Evolutionary conservation across 2,113 vertebrate genomes (phyloP), one percentile per base, ranked within the genome.

Genomic region (Heteronetta atricapilla): DNA sequence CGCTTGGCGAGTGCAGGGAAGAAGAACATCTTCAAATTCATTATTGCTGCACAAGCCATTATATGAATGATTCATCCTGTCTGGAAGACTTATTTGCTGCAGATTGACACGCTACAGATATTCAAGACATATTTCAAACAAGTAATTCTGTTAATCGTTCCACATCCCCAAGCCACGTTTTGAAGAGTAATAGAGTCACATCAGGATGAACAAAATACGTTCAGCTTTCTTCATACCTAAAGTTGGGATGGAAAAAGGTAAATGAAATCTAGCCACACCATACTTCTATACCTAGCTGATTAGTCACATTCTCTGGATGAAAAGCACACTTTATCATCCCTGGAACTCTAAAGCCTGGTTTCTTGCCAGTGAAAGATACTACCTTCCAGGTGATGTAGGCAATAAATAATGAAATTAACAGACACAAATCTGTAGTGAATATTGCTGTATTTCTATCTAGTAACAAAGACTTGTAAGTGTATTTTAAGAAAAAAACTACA

Each of bases 1-100:
- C 12, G 46, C 3, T 3, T 4, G 9, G 5, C 1, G 4, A 7
- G 7, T 55, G 38, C 2, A 2, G 48, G 48, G 66, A 85, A 90
- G 23, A 68, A 13, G 26, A 72, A 15, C 0, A 0, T 44, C 52
- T 64, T 64, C 31, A 55, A 75, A 86, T 60, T 36, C 4, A 9
- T 46, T 29, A 55, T 4, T 29, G 5, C 6, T 50, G 21, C 60
- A 60, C 38, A 68, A 68, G 58, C 18, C 58, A 50, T 67, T 36
- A 62, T 29, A 62, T n/a, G 70, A 74, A 38, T 59, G 44, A 72
- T n/a, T 40, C 20, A 36, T 50, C 31, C 42, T 72, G 28, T 40
- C 36, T 74, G 52, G 64, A 33, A 92, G 48, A 4, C 2, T 0
- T 21, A 40, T 36, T 82, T 67, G 38, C 69, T 68, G 6, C 2